These are phyloP conservation scores for Drosophila subobscura DNA, from an alignment of 1,140 invertebrate genomes.

Conservation along the genomic window DNA sequence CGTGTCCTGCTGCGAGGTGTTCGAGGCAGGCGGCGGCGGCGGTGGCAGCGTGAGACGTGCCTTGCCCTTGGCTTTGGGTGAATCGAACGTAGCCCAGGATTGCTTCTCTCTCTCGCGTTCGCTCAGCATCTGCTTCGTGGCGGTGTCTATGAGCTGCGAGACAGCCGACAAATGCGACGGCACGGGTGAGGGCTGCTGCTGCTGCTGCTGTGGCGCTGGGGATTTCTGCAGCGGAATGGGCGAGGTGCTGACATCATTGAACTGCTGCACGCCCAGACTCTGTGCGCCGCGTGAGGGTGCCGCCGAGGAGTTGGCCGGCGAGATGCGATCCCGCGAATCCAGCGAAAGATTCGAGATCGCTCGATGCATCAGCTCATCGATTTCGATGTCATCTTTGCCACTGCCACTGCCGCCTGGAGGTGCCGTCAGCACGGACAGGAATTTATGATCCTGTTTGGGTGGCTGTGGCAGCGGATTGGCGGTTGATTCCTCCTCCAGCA, in stretches of 20 bases:
- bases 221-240: slow-evolving; percentile 80
- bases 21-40: slow-evolving; percentile 71
- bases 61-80: slow-evolving; percentile 73
- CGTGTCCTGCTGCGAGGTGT: slow-evolving; percentile 82
- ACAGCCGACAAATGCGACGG: slow-evolving; percentile 72
- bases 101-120: slow-evolving; percentile 63
- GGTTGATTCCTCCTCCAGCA: slow-evolving; percentile 1
- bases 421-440: slow-evolving; percentile 54
- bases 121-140: slow-evolving; percentile 72
- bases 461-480: slow-evolving; percentile 34
- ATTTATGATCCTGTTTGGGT: slow-evolving; percentile 72
- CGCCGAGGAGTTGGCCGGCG: slow-evolving; percentile 66
- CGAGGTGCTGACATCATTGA: slow-evolving; percentile 82
- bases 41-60: slow-evolving; percentile 61
- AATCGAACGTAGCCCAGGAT: slow-evolving; percentile 83
- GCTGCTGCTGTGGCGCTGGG: slow-evolving; percentile 51
- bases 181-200: slow-evolving; percentile 76
- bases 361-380: slow-evolving; percentile 82
- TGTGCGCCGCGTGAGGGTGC: slow-evolving; percentile 39
- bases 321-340: slow-evolving; percentile 77
- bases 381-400: slow-evolving; percentile 79
- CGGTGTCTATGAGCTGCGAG: slow-evolving; percentile 76
- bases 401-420: slow-evolving; percentile 29
- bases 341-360: slow-evolving; percentile 82
- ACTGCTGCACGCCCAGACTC: slow-evolving; percentile 48